A percentile compares a stretch with the other conserved stretches of the same genome.
Evolutionary conservation across 2,888 invertebrate species (phyloP).

Genomic region (Siphlonurus alternatus): DNA sequence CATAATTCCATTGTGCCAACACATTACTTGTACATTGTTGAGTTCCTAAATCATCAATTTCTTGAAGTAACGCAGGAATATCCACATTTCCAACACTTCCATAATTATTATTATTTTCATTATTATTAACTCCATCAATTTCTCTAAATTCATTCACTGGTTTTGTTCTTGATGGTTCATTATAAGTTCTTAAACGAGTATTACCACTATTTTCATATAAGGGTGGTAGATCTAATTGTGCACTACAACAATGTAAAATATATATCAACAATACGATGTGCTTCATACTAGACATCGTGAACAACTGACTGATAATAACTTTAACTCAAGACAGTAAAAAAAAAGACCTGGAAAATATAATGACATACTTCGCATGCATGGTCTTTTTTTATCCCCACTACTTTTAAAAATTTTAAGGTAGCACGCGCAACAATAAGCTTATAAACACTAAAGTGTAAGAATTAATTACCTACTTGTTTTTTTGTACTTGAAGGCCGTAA

Average conservation of each 20-base stretch:
- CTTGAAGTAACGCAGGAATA: slow-evolving; percentile 41
- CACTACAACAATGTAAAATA: background rate
- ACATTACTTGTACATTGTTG: slow-evolving; percentile 72
- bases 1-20: slow-evolving; percentile 78
- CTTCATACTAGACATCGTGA: background rate
- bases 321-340: no score
- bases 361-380: no score
- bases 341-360: no score
- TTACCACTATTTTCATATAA: background rate
- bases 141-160: background rate
- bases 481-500: no score
- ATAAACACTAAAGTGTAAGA: no score
- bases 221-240: background rate
- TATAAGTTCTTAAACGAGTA: background rate
- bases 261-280: background rate
- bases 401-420: no score
- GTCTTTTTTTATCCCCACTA: no score
- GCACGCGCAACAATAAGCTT: no score
- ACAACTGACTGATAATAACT: background rate
- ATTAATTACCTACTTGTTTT: no score
- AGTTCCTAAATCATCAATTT: slow-evolving; percentile 57
- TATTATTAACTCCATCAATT: background rate
- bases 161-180: background rate
- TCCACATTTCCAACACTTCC: slow-evolving; percentile 20
- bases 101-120: background rate